Percentiles rank a stretch among this genome's conserved stretches.
These are phyloP conservation scores for Hipparchia semele DNA, from an alignment of 2,888 invertebrate genomes.

Conservation along the genomic window DNA sequence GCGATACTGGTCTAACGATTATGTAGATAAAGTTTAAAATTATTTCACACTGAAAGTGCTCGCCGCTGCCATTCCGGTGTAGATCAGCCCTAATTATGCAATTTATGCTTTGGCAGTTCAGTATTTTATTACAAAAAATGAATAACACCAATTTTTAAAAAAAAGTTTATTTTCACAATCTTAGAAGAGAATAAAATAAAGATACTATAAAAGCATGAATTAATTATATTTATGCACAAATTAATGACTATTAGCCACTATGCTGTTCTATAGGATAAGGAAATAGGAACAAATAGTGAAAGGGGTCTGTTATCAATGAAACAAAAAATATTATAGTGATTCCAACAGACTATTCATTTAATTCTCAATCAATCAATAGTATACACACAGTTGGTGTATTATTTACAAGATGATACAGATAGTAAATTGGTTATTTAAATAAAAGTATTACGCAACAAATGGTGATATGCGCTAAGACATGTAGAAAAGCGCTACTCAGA, in stretches of 20 bases:
- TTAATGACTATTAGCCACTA: neutral
- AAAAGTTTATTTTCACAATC: slow-evolving; percentile 20
- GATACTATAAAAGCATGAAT: slow-evolving; percentile 10
- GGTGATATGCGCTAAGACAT: slow-evolving; percentile 50
- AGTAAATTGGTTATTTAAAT: slow-evolving; percentile 59
- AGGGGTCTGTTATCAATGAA: slow-evolving; percentile 31
- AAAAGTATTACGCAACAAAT: slow-evolving; percentile 55
- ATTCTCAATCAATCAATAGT: slow-evolving; percentile 76
- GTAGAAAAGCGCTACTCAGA: slow-evolving; percentile 51
- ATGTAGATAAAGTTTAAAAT: no score
- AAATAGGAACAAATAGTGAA: slow-evolving; percentile 12
- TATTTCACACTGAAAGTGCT: no score
- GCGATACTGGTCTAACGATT: no score
- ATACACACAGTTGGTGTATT: slow-evolving; percentile 74
- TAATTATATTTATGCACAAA: neutral
- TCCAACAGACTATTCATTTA: slow-evolving; percentile 79
- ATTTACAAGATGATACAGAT: slow-evolving; percentile 74
- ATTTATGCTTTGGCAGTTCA: no score
- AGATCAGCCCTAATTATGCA: no score
- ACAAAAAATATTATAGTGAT: slow-evolving; percentile 54
- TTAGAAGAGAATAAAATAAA: slow-evolving; percentile 17
- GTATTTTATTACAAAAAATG: neutral
- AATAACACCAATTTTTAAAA: slow-evolving; percentile 6
- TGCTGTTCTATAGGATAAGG: neutral
- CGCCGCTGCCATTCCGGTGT: no score